Evolutionary conservation across 2,888 invertebrate species (phyloP).

Genomic region (Euproctis similis): DNA sequence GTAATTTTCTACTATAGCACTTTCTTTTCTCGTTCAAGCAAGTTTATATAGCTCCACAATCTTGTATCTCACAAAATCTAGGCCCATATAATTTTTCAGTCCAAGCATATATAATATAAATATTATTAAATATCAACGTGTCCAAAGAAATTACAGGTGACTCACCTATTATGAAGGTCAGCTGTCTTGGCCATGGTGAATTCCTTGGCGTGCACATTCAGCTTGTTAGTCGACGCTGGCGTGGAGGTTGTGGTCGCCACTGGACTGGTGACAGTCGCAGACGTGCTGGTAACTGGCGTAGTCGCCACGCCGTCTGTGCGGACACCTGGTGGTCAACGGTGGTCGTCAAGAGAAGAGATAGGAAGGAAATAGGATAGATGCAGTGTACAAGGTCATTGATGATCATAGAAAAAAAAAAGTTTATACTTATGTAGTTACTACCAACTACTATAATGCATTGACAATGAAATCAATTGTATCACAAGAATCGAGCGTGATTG

Average conservation of each 20-base stretch:
- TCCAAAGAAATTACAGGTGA: conserved; percentile 6
- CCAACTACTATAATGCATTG: too few species aligned
- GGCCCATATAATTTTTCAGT: too few species aligned
- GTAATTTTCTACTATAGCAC: too few species aligned
- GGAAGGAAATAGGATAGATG: conserved; percentile 55
- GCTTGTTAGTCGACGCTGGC: conserved; percentile 70
- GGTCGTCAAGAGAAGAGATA: conserved; percentile 69
- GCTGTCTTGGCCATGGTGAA: conserved; percentile 86
- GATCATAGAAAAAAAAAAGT: conserved; percentile 2
- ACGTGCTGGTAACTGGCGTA: conserved; percentile 17
- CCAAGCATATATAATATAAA: too few species aligned
- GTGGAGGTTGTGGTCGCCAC: conserved; percentile 34
- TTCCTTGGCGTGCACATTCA: conserved; percentile 93
- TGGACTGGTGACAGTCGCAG: conserved; percentile 43
- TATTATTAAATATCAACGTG: too few species aligned
- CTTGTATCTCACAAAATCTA: too few species aligned
- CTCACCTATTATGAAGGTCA: conserved; percentile 69
- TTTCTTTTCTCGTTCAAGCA: too few species aligned
- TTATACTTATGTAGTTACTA: too few species aligned
- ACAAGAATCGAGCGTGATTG: too few species aligned
- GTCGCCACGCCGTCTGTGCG: conserved; percentile 76
- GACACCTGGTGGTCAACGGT: conserved; percentile 74
- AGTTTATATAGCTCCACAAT: too few species aligned
- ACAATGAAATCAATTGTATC: too few species aligned
- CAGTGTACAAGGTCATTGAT: conserved; percentile 24